Percentiles rank a stretch among this genome's conserved stretches.
These are phyloP conservation scores for Hydrochoerus hydrochaeris DNA, from an alignment of 2,113 vertebrate genomes.

Conservation along the genomic window DNA sequence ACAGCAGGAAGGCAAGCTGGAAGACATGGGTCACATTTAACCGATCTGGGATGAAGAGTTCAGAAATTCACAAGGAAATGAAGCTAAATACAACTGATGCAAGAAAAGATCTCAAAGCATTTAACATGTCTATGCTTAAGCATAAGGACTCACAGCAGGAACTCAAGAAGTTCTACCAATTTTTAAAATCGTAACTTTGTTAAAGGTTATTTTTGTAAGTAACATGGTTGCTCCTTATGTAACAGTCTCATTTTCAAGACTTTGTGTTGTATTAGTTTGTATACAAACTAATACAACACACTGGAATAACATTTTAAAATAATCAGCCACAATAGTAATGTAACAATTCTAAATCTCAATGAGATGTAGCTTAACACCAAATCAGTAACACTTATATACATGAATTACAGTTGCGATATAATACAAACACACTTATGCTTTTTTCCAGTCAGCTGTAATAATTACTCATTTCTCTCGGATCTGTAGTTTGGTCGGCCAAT, in stretches of 20 bases:
- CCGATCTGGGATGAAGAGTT: neutral
- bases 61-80: conserved; percentile 37
- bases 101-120: conserved; percentile 30
- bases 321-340: conserved; percentile 2
- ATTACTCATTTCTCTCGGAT: conserved; percentile 27
- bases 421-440: conserved; percentile 15
- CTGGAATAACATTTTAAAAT: conserved; percentile 21
- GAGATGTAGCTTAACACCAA: conserved; percentile 50
- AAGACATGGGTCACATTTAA: neutral
- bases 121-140: neutral
- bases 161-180: neutral
- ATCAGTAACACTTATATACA: conserved; percentile 24
- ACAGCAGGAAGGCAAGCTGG: neutral
- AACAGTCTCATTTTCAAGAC: conserved; percentile 45
- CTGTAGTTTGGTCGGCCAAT: neutral
- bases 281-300: conserved; percentile 23
- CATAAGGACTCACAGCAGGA: neutral
- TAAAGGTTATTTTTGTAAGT: conserved; percentile 35
- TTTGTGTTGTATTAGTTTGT: too few species aligned
- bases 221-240: neutral
- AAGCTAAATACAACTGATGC: conserved; percentile 24
- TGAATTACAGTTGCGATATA: conserved; percentile 4
- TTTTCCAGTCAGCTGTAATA: neutral
- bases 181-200: conserved; percentile 33
- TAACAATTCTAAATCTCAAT: conserved; percentile 44